Base-by-base conservation (phyloP, 2,888 invertebrate genomes). In the Tetragonisca angustula region DNA sequence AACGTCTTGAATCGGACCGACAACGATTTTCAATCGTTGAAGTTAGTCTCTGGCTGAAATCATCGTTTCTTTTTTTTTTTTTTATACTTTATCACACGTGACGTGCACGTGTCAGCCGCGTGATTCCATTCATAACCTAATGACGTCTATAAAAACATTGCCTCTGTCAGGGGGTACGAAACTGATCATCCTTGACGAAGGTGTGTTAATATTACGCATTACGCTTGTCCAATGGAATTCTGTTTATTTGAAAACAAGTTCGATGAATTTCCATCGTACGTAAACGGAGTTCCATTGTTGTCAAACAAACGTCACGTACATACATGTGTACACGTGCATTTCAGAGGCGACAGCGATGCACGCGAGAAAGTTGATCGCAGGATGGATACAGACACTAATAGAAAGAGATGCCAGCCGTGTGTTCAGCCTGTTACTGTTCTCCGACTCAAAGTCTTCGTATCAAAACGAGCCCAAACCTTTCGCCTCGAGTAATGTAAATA, bases 161-260 rank as follows among this genome's bases (percentile, higher is more conserved):
- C 92, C 92, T 49, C 59, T 90, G 61, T 75, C 89, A 43, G 90
- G 91, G 24, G 91, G 89, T 43, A 84, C 91, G 15, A 92, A 90
- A 87, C 85, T 91, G 43, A 92, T 94, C 56, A 82, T 94, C 68
- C 79, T 94, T 68, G 92, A 94, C 65, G 94, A 94, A 91, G 93
- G 94, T 94, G 36, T 32, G 84, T 19, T 61, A 36, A 21, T 62
- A 52, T 27, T 67, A 27, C 3, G 24, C 24, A 9, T 36, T 9
- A 36, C 36, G 36, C 36, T 36, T 9, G 36, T 36, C 1, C 9
- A 36, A 36, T 36, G 36, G 36, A 36, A 36, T 36, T 36, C 36
- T 36, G 36, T 36, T 43, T 43, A 9, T 43, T 43, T 56, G 13
- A n/a, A n/a, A 13, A n/a, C 11, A n/a, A 15, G n/a, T n/a, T n/a